These are phyloP conservation scores for Hippasteria phrygiana DNA, from an alignment of 53 echinoderm and acorn worm species.

Conservation along the genomic window DNA sequence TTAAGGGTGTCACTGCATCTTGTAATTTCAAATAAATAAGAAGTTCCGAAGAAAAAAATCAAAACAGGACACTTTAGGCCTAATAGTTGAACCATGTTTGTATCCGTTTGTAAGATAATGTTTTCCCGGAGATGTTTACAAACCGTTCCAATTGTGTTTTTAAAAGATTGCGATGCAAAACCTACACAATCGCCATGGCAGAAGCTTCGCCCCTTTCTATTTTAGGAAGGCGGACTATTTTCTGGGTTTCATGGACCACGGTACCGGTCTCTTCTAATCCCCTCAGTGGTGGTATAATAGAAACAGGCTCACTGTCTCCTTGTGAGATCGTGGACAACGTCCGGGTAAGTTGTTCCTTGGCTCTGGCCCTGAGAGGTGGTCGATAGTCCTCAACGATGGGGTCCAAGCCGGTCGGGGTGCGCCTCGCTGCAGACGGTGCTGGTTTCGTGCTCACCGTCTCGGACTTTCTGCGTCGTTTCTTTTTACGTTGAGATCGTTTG, in stretches of 20 bases:
- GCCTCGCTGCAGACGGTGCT: background rate
- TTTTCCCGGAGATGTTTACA: too few species aligned
- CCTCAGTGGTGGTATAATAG: background rate
- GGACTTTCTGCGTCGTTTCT: constrained; percentile 10
- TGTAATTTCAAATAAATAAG: too few species aligned
- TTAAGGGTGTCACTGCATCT: too few species aligned
- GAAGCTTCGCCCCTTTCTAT: constrained; percentile 1
- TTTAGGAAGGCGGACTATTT: constrained; percentile 2
- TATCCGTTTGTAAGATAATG: too few species aligned
- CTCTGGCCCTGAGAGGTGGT: background rate
- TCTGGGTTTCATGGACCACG: background rate
- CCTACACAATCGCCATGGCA: background rate
- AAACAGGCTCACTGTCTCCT: background rate
- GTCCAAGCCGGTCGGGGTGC: constrained; percentile 21
- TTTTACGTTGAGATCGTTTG: background rate
- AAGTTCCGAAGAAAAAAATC: too few species aligned
- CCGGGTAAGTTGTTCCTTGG: background rate
- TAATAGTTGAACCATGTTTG: too few species aligned
- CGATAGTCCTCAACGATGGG: constrained; percentile 10
- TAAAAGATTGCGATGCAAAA: too few species aligned
- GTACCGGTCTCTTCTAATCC: background rate
- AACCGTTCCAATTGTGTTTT: too few species aligned
- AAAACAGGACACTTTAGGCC: too few species aligned
- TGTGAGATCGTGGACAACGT: constrained; percentile 20
- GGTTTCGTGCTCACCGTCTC: constrained; percentile 8